Conservation (phyloP, 2,888 invertebrate species). For the Electrophaes corylata region DNA sequence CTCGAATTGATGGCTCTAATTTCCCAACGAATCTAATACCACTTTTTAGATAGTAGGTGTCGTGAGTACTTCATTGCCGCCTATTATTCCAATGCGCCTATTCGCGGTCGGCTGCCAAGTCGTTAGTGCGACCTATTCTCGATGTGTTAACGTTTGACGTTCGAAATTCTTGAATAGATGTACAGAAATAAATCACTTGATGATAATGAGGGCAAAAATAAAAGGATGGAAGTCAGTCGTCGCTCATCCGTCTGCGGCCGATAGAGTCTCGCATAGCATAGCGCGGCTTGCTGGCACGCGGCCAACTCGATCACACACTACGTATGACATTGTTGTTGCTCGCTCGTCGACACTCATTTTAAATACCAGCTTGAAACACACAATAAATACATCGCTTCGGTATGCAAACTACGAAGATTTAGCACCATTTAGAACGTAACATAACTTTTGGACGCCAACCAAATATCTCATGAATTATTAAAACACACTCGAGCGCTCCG, state of each 20-base stretch:
- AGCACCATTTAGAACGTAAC: slow-evolving; percentile 56
- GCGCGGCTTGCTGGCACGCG: slow-evolving; percentile 57
- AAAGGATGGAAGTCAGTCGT: slow-evolving; percentile 74
- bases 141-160: slow-evolving; percentile 68
- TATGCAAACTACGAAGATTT: slow-evolving; percentile 48
- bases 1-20: slow-evolving; percentile 64
- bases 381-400: slow-evolving; percentile 47
- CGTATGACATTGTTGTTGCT: slow-evolving; percentile 56
- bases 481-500: slow-evolving; percentile 48
- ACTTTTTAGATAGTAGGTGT: slow-evolving; percentile 56
- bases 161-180: slow-evolving; percentile 62
- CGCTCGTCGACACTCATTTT: slow-evolving; percentile 55
- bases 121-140: slow-evolving; percentile 73
- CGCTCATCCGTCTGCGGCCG: slow-evolving; percentile 69
- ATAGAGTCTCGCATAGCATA: slow-evolving; percentile 60
- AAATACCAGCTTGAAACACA: slow-evolving; percentile 53
- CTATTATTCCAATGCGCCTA: slow-evolving; percentile 65
- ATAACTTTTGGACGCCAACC: slow-evolving; percentile 65
- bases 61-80: slow-evolving; percentile 71
- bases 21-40: slow-evolving; percentile 66
- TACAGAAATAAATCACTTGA: slow-evolving; percentile 79
- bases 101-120: slow-evolving; percentile 66
- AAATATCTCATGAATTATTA: slow-evolving; percentile 69
- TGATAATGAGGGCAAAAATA: slow-evolving; percentile 83
- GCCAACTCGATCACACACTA: slow-evolving; percentile 73